Conservation (phyloP, 2,888 invertebrate species). For the Lymantria monacha region DNA sequence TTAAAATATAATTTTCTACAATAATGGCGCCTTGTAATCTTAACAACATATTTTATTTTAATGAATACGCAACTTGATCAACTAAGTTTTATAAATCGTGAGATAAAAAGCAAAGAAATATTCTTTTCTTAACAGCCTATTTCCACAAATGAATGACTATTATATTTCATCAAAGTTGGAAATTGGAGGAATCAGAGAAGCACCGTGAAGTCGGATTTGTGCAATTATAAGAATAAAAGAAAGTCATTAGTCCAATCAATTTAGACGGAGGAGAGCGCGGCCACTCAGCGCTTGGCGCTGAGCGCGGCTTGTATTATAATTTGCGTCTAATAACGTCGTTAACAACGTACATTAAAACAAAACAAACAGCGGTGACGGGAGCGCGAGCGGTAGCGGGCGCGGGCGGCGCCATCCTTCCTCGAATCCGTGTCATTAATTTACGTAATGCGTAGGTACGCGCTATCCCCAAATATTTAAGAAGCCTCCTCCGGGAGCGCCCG, state of each 20-base stretch:
- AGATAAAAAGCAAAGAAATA: constrained; percentile 27
- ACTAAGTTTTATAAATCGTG: constrained; percentile 36
- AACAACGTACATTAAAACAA: constrained; percentile 81
- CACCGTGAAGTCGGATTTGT: constrained; percentile 64
- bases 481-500: constrained; percentile 81
- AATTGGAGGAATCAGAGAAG: constrained; percentile 45
- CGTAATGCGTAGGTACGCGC: constrained; percentile 83
- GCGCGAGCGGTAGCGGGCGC: constrained; percentile 49
- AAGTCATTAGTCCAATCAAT: constrained; percentile 77
- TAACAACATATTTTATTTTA: constrained; percentile 4
- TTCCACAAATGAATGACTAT: constrained; percentile 53
- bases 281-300: constrained; percentile 37
- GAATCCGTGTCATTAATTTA: constrained; percentile 83
- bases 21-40: constrained; percentile 6
- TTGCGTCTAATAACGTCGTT: constrained; percentile 80
- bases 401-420: constrained; percentile 80
- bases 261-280: constrained; percentile 44
- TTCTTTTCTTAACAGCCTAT: constrained; percentile 41
- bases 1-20: not conserved
- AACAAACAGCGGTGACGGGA: constrained; percentile 69
- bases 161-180: constrained; percentile 59
- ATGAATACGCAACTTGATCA: constrained; percentile 27
- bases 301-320: constrained; percentile 62
- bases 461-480: constrained; percentile 83
- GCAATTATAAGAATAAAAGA: constrained; percentile 74